Evolutionary conservation across 2,113 vertebrate species (phyloP).

Genomic region (Aythya baeri): DNA sequence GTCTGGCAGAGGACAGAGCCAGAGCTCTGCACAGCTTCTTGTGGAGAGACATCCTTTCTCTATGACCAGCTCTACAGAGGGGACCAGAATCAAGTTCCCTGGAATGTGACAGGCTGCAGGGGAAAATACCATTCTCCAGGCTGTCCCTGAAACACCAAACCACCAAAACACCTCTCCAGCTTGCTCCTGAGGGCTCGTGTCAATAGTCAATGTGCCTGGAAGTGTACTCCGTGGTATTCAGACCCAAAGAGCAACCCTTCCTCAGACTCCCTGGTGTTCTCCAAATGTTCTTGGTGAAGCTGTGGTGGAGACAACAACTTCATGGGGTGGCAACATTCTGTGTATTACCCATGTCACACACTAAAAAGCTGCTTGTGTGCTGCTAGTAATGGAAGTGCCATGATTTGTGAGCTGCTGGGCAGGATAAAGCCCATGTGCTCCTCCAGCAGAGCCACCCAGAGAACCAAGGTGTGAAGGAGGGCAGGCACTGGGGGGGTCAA

Average conservation of each 20-base stretch:
- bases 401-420: not conserved
- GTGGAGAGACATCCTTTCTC: not conserved
- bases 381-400: not conserved
- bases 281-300: not conserved
- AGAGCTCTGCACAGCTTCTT: not conserved
- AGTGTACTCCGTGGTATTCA: rapidly evolving
- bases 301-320: not conserved
- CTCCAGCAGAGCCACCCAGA: not conserved
- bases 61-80: too few relatives aligned
- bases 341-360: rapidly evolving
- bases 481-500: not conserved
- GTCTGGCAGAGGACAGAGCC: not conserved
- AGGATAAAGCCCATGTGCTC: rapidly evolving
- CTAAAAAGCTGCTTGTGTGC: not conserved
- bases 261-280: not conserved
- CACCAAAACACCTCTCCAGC: not conserved
- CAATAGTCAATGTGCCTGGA: not conserved
- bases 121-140: not conserved
- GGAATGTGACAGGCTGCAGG: not conserved
- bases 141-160: not conserved
- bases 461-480: rapidly evolving
- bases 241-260: not conserved
- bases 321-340: rapidly evolving
- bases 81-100: not conserved
- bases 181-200: not conserved